These are phyloP conservation scores for Setophaga petechia DNA, from an alignment of 2,113 vertebrate species.

Conservation along the genomic window DNA sequence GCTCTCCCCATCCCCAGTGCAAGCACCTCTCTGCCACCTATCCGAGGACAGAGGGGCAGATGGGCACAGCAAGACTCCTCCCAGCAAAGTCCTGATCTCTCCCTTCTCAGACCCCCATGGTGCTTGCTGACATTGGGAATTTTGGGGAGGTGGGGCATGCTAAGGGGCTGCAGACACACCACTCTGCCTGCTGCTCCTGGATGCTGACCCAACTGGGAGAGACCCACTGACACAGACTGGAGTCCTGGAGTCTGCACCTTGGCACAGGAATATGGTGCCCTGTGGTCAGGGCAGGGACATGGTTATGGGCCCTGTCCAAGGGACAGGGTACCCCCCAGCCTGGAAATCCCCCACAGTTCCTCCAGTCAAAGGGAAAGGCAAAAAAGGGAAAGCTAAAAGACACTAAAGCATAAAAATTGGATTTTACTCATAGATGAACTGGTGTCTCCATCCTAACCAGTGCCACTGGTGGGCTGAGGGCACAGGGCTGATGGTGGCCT, in stretches of 20 bases:
- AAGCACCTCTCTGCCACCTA: neutral
- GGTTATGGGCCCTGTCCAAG: fast-evolving
- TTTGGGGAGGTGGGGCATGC: neutral
- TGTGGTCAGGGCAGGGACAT: fast-evolving
- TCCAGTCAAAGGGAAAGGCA: neutral
- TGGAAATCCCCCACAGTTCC: neutral
- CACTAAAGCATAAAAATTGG: neutral
- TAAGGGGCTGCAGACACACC: neutral
- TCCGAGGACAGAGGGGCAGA: neutral
- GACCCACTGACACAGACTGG: fast-evolving
- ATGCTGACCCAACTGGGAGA: too few relatives aligned
- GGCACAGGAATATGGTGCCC: fast-evolving
- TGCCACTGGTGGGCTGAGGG: neutral
- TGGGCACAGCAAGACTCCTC: neutral
- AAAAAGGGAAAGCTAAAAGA: neutral
- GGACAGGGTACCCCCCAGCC: neutral
- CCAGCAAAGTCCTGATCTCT: neutral
- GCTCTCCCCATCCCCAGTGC: neutral
- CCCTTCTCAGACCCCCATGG: neutral
- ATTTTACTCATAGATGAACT: neutral
- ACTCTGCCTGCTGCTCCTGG: fast-evolving
- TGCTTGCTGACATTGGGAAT: fast-evolving
- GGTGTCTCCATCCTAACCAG: neutral
- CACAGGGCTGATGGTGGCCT: neutral
- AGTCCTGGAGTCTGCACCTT: neutral